These are phyloP conservation scores for Plutomurus gul DNA, from an alignment of 1,140 invertebrate genomes.

Conservation along the genomic window DNA sequence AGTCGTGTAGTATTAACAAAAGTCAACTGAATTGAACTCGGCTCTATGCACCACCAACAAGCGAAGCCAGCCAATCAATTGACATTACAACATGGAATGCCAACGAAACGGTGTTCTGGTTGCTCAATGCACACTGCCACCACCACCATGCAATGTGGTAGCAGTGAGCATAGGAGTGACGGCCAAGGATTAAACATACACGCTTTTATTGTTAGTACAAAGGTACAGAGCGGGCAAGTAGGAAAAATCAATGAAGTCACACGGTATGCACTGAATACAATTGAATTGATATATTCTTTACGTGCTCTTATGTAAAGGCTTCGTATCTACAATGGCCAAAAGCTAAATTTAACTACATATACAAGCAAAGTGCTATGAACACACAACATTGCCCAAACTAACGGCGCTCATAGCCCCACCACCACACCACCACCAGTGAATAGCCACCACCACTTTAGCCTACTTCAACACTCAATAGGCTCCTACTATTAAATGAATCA, in stretches of 20 bases:
- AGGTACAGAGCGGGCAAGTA: background rate
- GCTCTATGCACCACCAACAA: background rate
- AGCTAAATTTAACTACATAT: background rate
- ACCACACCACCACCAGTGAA: too few species aligned
- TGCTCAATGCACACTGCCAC: background rate
- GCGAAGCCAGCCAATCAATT: background rate
- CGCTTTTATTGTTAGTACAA: background rate
- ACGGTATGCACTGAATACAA: slow-evolving; percentile 17
- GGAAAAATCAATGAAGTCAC: slow-evolving; percentile 25
- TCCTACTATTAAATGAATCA: background rate
- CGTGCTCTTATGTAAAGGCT: background rate
- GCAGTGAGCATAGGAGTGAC: too few species aligned
- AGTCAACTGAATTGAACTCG: background rate
- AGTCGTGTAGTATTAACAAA: background rate
- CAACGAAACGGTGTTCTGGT: background rate
- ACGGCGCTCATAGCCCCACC: too few species aligned
- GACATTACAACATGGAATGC: background rate
- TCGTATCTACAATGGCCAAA: background rate
- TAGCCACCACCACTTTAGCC: background rate
- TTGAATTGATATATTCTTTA: background rate
- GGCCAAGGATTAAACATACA: slow-evolving; percentile 1
- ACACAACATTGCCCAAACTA: too few species aligned
- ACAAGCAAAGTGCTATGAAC: too few species aligned
- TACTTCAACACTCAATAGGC: background rate
- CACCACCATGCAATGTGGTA: background rate